Evolutionary conservation across 2,888 invertebrate species (phyloP), one percentile per base, ranked within the genome.

Genomic region (Coenonympha glycerion): DNA sequence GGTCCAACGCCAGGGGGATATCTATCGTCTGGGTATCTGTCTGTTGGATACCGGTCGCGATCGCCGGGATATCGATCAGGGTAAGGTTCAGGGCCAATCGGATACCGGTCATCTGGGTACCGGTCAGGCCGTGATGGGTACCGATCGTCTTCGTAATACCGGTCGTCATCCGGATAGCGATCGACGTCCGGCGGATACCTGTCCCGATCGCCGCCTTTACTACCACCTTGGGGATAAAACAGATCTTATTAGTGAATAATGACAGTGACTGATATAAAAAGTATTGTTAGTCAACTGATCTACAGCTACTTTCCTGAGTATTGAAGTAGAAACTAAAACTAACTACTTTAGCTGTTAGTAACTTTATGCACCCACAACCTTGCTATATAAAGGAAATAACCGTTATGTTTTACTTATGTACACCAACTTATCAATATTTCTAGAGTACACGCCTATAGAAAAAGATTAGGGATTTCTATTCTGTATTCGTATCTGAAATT

Each of bases 81-180:
- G 62, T 88, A 89, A 40, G 86, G 79, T 65, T 87, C 69, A 16
- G 66, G 65, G 21, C 73, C 69, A 47, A 64, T 79, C 58, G 79
- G 79, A 61, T 85, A 86, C 41, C 79, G 76, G 67, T 88, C 88
- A 13, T 88, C 59, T 6, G 89, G 83, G 61, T 85, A 89, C 61
- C 88, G 84, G 67, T 90, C 90, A 34, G 84, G 77, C 48, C 79
- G 71, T 58, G 80, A 74, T 61, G 79, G 75, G 63, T 85, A 87
- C 56, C 84, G 81, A 65, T 87, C 87, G 60, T 86, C 86, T 59
- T 81, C 66, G 19, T 89, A 80, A 68, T 88, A 89, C 53, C 89
- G 84, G 62, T 89, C 89, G 56, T 86, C 82, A 58, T 83, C 79
- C 37, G 86, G 84, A 62, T 86, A 84, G 66, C 86, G 81, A 63